Base-by-base conservation (phyloP, 2,888 invertebrate species). In the Perdita meconis region DNA sequence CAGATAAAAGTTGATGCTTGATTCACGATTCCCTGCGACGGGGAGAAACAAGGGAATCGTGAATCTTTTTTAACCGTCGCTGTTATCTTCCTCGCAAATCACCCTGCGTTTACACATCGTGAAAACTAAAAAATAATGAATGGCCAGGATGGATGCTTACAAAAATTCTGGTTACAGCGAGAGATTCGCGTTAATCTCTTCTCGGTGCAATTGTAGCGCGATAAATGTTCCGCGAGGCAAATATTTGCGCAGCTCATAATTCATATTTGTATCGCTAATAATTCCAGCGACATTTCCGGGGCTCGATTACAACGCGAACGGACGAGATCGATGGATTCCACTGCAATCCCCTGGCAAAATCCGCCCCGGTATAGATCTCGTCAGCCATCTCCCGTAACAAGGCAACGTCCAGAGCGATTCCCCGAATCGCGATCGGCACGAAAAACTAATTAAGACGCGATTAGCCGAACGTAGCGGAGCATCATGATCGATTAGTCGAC, bases 371-470 rank as follows among this genome's bases (percentile, higher is more conserved):
- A 12, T 36, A 4, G 38, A 22, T 47, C 36, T 36, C 34, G 38
- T 76, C 66, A 55, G 60, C n/a, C 19, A 42, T 10, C 40, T 30
- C 2, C n/a, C 10, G 50, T 47, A 65, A 57, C 55, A 51, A 61
- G 69, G 38, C 10, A 57, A 53, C 47, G 30, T 57, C 42, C 42
- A 75, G 47, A 47, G 60, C 75, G 76, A 69, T 79, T 80, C 82
- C 65, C 55, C 74, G 74, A 81, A 83, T 78, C 68, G 80, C 84
- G 82, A 74, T 77, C 80, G 68, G 77, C 80, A 87, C 80, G 85
- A 84, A 86, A 89, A 89, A 88, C 89, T 88, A 90, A 90, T 90
- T 90, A 90, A 90, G 90, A 89, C 88, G 87, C 88, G 88, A 90
- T 90, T 90, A 89, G 88, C 87, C 86, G 86, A 81, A 81, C 85